Evolutionary conservation across 2,113 vertebrate genomes (phyloP).

Genomic region (Epinephelus moara): DNA sequence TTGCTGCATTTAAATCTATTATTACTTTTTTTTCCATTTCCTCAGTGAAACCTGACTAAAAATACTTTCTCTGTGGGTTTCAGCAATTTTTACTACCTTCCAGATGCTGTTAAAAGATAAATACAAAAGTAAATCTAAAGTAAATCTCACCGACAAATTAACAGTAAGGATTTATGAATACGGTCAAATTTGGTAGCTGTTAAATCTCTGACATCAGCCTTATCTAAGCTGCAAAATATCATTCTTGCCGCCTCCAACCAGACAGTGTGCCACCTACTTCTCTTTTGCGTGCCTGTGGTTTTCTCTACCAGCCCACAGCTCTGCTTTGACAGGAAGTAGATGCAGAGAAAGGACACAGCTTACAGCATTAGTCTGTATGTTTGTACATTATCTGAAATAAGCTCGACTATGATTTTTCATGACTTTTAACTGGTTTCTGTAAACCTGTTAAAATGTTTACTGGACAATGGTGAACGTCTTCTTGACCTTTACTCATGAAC

Average conservation of each 20-base stretch:
- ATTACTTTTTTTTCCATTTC: background rate
- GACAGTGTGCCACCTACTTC: background rate
- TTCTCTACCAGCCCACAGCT: background rate
- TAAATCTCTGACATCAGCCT: background rate
- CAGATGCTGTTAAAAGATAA: background rate
- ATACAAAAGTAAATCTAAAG: background rate
- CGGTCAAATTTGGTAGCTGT: background rate
- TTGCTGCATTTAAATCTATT: background rate
- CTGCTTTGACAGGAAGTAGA: background rate
- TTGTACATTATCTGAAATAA: no score
- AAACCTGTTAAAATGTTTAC: no score
- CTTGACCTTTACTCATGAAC: no score
- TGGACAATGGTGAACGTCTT: no score
- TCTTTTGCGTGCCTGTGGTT: slow-evolving; percentile 22
- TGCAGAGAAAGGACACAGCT: background rate
- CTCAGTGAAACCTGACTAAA: background rate
- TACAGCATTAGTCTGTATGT: background rate
- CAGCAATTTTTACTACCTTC: background rate
- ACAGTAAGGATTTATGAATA: background rate
- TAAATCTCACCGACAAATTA: background rate
- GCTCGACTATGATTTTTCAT: no score
- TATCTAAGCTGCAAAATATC: background rate
- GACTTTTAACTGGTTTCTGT: background rate
- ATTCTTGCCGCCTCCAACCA: background rate
- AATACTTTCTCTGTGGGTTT: background rate